Base-by-base conservation (phyloP, 2,888 invertebrate species). In the Protophormia terraenovae region DNA sequence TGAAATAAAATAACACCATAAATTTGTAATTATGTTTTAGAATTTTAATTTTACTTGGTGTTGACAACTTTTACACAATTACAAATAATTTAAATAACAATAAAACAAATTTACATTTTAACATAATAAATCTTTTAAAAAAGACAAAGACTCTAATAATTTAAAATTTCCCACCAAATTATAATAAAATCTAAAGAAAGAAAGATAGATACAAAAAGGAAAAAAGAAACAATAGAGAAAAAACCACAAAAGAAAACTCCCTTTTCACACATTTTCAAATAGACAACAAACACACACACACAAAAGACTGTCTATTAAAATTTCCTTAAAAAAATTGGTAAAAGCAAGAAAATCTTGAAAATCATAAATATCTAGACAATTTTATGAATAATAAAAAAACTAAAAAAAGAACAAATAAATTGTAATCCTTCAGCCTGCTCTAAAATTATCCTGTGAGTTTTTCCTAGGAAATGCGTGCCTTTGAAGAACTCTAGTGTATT, bases 211-310 rank as follows among this genome's bases (percentile, higher is more conserved):
- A 41, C 5, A 3, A n/a, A 14, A n/a, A 5, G n/a, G 4, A 41
- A 41, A 19, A n/a, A n/a, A 29, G 22, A 50, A 55, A 29, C 41
- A 41, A 14, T 10, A 41, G 7, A 16, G 27, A 14, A 16, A 55
- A 38, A 71, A 55, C 27, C 71, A 24, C 62, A 62, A 62, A 62
- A 62, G 22, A 38, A 62, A 62, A 62, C 10, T 62, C 22, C 62
- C 38, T 38, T 62, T 38, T 62, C 38, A 55, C 55, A 71, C 53
- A 69, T 69, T 50, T 35, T 22, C n/a, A n/a, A n/a, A n/a, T n/a
- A n/a, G n/a, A n/a, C n/a, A n/a, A 19, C 8, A 47, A 19, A 50
- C 19, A 22, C 2, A 50, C 16, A 19, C 8, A 5, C 22, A 19
- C 35, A 69, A 0, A 12, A 32, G 4, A 32, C 14, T 32, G 6